Percentiles rank a stretch among this genome's conserved stretches.
Evolutionary conservation across 2,113 vertebrate species (phyloP).

Genomic region (Nerophis ophidion): DNA sequence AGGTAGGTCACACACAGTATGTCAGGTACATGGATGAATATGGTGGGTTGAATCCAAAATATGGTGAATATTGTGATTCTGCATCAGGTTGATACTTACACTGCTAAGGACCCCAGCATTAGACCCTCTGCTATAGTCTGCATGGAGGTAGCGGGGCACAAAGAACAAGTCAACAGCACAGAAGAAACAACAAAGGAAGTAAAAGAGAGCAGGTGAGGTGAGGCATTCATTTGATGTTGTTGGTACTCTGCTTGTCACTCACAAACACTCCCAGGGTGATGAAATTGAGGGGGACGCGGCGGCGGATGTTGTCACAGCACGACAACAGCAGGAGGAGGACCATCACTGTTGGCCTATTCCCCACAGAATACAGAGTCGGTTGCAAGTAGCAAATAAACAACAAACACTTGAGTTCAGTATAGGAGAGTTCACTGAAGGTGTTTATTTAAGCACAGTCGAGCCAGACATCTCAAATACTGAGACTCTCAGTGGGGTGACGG

Average conservation of each 20-base stretch:
- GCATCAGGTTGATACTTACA: conserved; percentile 62
- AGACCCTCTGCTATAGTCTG: conserved; percentile 74
- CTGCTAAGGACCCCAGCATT: conserved; percentile 72
- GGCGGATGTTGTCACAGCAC: conserved; percentile 70
- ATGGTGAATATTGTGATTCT: conserved; percentile 32
- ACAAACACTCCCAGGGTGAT: conserved; percentile 79
- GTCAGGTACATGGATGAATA: conserved; percentile 7
- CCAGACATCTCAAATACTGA: not conserved
- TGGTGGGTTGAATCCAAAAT: conserved; percentile 11
- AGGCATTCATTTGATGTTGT: conserved; percentile 45
- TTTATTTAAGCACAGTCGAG: conserved; percentile 23
- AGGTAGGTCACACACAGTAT: not conserved
- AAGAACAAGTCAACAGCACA: conserved; percentile 29
- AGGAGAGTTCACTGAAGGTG: conserved; percentile 11
- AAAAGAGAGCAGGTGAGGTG: conserved; percentile 32
- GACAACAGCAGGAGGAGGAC: conserved; percentile 65
- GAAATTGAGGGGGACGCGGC: conserved; percentile 77
- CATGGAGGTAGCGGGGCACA: conserved; percentile 6
- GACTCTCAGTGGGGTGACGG: conserved; percentile 3
- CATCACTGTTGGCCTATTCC: conserved; percentile 53
- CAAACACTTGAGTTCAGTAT: conserved; percentile 4
- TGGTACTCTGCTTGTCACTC: conserved; percentile 60
- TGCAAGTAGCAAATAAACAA: conserved; percentile 37
- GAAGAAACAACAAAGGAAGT: conserved; percentile 5
- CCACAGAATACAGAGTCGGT: conserved; percentile 37